Evolutionary conservation across 2,113 vertebrate genomes (phyloP).

Genomic region (Rynchops niger): DNA sequence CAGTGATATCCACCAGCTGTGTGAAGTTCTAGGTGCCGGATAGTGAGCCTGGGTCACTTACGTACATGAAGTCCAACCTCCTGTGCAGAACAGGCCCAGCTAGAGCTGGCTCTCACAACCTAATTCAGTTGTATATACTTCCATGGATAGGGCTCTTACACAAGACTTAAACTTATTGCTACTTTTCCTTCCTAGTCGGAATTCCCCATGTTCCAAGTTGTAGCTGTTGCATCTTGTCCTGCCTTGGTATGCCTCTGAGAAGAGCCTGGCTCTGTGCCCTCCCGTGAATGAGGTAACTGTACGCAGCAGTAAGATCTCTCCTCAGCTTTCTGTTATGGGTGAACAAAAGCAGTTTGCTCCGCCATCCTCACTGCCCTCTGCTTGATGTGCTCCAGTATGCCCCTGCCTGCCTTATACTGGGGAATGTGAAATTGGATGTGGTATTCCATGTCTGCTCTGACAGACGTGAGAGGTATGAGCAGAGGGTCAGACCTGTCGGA

Average conservation of each 20-base stretch:
- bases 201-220: background rate
- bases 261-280: background rate
- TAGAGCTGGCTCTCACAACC: background rate
- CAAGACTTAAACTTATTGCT: background rate
- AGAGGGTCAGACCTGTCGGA: too few species aligned
- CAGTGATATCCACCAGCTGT: background rate
- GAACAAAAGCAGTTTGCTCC: background rate
- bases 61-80: background rate
- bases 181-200: background rate
- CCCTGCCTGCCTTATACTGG: background rate
- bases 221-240: background rate
- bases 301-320: background rate
- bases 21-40: background rate
- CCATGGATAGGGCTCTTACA: background rate
- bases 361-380: background rate
- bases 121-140: rapidly evolving
- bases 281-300: background rate
- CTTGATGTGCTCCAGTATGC: background rate
- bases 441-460: too few species aligned
- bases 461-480: background rate
- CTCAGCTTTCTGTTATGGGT: background rate
- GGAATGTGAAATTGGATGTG: too few species aligned
- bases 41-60: background rate
- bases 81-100: background rate
- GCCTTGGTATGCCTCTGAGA: background rate